Evolutionary conservation across 2,113 vertebrate species (phyloP), one percentile per base, ranked within the genome.

Genomic region (Loxodonta africana): DNA sequence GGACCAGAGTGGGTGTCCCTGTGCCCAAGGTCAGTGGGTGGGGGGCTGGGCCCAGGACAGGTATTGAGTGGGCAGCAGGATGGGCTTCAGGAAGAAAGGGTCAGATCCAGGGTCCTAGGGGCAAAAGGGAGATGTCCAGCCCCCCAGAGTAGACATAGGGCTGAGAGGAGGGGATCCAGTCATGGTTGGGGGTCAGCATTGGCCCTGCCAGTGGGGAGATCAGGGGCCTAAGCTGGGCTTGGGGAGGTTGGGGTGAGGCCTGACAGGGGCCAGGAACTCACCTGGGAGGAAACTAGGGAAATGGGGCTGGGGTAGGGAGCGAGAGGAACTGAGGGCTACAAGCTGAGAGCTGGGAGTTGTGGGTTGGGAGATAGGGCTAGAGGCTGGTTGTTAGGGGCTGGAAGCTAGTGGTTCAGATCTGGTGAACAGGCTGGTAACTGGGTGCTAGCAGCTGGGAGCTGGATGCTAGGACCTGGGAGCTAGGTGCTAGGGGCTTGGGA

Each of bases 261-360:
- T 37, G 33, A 18, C 25, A 48, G 30, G 23, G 6, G 15, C 20
- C 2, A 25, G 90, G 18, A 71, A 18, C 23, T 44, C 25, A 0
- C 5, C 44, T 7, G 8, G 11, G 37, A 60, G 8, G 26, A 14
- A 6, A 9, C 11, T 4, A 4, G 11, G 5, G 2, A 15, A 12
- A 67, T 2, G 37, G 28, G 21, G 28, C 28, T 41, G 11, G 15
- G 53, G 15, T 57, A 57, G 53, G 11, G 53, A 3, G 14, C 5
- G 33, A 2, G 2, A 3, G 69, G 14, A n/a, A 30, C 71, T 37
- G 37, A 10, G 73, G 11, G 53, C 53, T 57, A 23, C 53, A 57
- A 57, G 53, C 53, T 53, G 51, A 53, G 37, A 37, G 37, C 37
- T 48, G 48, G 48, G 6, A 48, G 48, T 7, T 48, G 48, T 48